Percentiles rank a stretch among this genome's conserved stretches.
phyloP scores from a whole-genome alignment of 2,888 invertebrate species.

The Pandemis heparana region DNA sequence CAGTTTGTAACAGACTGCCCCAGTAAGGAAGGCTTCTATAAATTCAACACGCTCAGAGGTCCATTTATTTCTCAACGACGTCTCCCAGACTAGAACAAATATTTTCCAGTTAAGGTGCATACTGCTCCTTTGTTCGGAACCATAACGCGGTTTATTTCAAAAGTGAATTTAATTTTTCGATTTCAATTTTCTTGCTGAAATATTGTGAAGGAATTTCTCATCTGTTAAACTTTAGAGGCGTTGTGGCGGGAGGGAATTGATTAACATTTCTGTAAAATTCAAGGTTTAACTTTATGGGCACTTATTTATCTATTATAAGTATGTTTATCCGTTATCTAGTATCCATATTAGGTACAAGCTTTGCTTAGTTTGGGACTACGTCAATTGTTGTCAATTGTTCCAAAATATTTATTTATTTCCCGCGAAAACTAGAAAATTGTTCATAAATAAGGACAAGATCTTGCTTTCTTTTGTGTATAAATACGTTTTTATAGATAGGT shows the following conservation, averaged over 20 bases:
- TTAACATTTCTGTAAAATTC: constrained; percentile 3
- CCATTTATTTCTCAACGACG: constrained; percentile 19
- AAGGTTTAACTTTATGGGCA: background rate
- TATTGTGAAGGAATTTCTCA: constrained; percentile 29
- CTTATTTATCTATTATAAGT: no score
- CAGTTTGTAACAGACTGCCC: background rate
- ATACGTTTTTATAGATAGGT: no score
- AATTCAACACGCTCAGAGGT: constrained; percentile 22
- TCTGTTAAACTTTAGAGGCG: constrained; percentile 16
- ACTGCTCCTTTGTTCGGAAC: constrained; percentile 14
- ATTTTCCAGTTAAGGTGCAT: constrained; percentile 35
- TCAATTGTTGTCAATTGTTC: no score
- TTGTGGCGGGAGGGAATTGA: constrained; percentile 9
- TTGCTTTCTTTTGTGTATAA: no score
- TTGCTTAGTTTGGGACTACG: no score
- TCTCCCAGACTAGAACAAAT: constrained; percentile 31
- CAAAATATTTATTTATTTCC: no score
- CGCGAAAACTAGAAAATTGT: no score
- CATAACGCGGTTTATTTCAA: constrained; percentile 36
- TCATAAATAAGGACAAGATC: no score
- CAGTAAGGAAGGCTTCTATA: constrained; percentile 26
- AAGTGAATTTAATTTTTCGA: constrained; percentile 38
- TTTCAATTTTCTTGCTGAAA: constrained; percentile 30
- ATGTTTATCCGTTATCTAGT: no score
- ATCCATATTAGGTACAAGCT: no score